phyloP scores from a whole-genome alignment of 2,113 vertebrate species.

The Ardeotis arabs region DNA sequence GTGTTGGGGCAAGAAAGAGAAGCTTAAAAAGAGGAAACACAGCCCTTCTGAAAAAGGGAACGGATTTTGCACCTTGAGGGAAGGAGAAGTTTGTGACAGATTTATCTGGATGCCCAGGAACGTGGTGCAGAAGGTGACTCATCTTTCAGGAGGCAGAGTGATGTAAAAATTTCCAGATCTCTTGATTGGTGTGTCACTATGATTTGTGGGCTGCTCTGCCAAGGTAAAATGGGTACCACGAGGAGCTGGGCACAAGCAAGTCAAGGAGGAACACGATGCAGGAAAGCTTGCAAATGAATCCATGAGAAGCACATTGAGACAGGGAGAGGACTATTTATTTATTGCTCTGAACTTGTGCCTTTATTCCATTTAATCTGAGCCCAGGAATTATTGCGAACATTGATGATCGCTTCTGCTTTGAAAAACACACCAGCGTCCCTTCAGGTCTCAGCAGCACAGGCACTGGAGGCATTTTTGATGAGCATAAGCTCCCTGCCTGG shows the following conservation, averaged over 20 bases:
- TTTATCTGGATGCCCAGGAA: slow-evolving; percentile 70
- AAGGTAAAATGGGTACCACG: slow-evolving; percentile 67
- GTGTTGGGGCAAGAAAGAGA: slow-evolving; percentile 19
- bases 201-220: slow-evolving; percentile 83
- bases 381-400: slow-evolving; percentile 34
- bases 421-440: background rate
- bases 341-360: slow-evolving; percentile 47
- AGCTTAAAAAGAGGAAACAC: slow-evolving; percentile 33
- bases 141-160: slow-evolving; percentile 70
- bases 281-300: background rate
- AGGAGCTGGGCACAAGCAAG: slow-evolving; percentile 54
- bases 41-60: background rate
- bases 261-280: slow-evolving; percentile 35
- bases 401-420: slow-evolving; percentile 21
- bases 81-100: slow-evolving; percentile 71
- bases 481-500: background rate
- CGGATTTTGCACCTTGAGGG: slow-evolving; percentile 10
- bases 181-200: slow-evolving; percentile 88
- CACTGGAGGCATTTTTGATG: slow-evolving; percentile 1
- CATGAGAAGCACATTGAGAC: background rate
- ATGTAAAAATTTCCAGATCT: slow-evolving; percentile 67
- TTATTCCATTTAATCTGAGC: slow-evolving; percentile 67
- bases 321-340: slow-evolving; percentile 64
- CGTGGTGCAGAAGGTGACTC: slow-evolving; percentile 53
- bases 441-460: background rate